Percentiles rank a stretch among this genome's conserved stretches.
Conservation (phyloP, 2,797 vertebrate species). For the Eurystomus glaucurus region DNA sequence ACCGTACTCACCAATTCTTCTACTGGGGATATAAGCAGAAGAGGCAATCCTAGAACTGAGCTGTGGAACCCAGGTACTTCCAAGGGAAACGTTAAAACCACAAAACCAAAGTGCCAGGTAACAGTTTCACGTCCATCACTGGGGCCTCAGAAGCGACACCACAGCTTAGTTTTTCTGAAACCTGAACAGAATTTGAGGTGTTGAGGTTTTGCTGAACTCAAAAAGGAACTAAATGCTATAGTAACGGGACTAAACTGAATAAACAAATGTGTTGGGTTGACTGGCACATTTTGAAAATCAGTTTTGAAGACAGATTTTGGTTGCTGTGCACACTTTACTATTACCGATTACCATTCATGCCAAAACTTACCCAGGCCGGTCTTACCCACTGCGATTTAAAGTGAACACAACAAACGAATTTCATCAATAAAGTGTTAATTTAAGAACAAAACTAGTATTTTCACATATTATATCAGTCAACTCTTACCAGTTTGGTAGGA, state of each 20-base stretch:
- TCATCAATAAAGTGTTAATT: background rate
- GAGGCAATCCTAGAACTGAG: background rate
- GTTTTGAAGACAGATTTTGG: background rate
- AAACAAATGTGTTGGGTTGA: background rate
- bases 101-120: background rate
- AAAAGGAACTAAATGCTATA: background rate
- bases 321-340: background rate
- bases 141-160: background rate
- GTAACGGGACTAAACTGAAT: background rate
- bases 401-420: background rate
- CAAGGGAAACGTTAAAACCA: background rate
- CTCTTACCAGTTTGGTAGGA: background rate
- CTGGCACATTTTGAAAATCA: background rate
- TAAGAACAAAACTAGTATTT: background rate
- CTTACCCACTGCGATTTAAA: background rate
- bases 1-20: background rate
- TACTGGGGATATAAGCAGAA: background rate
- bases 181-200: background rate
- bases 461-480: background rate
- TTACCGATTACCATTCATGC: background rate
- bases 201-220: slow-evolving; percentile 23
- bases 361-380: background rate
- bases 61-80: background rate
- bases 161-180: background rate
- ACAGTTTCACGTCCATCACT: background rate